phyloP scores from a whole-genome alignment of 2,113 vertebrate genomes.

The Raphicerus campestris region DNA sequence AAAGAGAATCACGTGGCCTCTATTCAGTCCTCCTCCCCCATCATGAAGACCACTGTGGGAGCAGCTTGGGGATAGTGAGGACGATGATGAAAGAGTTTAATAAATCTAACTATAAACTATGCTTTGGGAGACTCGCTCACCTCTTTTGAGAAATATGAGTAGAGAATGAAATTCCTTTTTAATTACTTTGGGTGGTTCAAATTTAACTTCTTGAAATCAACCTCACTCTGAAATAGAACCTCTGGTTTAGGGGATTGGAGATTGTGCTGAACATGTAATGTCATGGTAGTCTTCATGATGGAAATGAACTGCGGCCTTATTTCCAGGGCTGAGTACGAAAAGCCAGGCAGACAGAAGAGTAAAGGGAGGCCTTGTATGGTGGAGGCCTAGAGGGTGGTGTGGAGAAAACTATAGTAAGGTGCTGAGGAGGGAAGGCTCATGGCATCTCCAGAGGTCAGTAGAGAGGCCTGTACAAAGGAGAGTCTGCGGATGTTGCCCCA shows the following conservation, averaged over 20 bases:
- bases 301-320: background rate
- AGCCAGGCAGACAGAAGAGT: background rate
- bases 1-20: background rate
- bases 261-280: background rate
- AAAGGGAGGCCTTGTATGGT: background rate
- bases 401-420: background rate
- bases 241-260: background rate
- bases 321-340: background rate
- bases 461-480: background rate
- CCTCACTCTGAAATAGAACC: background rate
- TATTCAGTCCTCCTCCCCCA: background rate
- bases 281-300: too few relatives aligned
- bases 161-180: slow-evolving; percentile 5
- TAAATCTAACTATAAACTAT: background rate
- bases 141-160: background rate
- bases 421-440: background rate
- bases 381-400: background rate
- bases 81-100: background rate
- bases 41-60: background rate
- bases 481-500: background rate
- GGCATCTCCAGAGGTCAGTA: background rate
- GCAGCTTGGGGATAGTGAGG: background rate
- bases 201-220: background rate
- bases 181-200: background rate
- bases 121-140: background rate